Percentiles rank a stretch among this genome's conserved stretches.
These are phyloP conservation scores for Heliocidaris erythrogramma DNA, from an alignment of 35 echinoderm and acorn worm genomes.

Conservation along the genomic window DNA sequence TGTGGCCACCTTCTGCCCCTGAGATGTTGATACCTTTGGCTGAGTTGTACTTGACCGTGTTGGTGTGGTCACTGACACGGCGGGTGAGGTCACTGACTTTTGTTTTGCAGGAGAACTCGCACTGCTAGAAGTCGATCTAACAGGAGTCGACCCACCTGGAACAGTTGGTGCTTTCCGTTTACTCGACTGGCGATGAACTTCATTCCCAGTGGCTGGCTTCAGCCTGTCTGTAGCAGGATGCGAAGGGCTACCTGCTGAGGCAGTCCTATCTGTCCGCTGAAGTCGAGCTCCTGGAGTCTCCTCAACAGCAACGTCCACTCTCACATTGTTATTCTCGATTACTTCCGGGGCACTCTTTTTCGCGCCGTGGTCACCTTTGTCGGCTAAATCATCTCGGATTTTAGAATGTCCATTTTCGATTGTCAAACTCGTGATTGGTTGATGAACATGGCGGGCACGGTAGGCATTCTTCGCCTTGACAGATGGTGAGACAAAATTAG, in stretches of 20 bases:
- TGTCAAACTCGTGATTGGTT: not conserved
- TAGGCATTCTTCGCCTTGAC: not conserved
- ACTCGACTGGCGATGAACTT: not conserved
- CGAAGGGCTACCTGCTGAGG: not conserved
- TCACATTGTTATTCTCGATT: slow-evolving; percentile 2
- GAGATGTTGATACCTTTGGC: not conserved
- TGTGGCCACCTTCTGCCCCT: not conserved
- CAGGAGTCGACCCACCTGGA: not conserved
- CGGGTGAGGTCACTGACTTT: not conserved
- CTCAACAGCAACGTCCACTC: not conserved
- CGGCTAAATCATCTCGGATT: not conserved
- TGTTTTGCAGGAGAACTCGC: not conserved
- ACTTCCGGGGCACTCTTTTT: not conserved
- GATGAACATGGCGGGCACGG: not conserved
- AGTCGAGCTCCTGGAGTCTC: not conserved
- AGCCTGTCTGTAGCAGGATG: not conserved
- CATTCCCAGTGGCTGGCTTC: not conserved
- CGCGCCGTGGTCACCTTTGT: not conserved
- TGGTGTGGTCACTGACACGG: not conserved
- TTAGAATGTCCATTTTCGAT: not conserved
- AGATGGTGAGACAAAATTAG: not conserved
- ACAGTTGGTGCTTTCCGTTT: slow-evolving; percentile 21
- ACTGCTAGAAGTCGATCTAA: not conserved
- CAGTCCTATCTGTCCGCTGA: not conserved
- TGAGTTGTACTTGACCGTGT: not conserved